A percentile compares a stretch with the other conserved stretches of the same genome.
These are phyloP conservation scores for Dasysyrphus albostriatus DNA, from an alignment of 2,888 invertebrate species.

Conservation along the genomic window DNA sequence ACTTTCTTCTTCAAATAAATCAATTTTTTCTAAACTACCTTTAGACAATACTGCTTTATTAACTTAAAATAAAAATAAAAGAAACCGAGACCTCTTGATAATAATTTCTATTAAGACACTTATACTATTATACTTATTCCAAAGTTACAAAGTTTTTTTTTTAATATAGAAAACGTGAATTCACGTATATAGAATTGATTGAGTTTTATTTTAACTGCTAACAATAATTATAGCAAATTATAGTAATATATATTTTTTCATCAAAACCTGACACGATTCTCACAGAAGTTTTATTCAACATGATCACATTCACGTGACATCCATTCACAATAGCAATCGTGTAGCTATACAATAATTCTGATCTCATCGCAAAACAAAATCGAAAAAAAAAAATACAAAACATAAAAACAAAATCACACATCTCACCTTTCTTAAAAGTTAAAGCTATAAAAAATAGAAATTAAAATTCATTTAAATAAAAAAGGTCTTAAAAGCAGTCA, in stretches of 20 bases:
- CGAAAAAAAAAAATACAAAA: not conserved
- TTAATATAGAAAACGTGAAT: not conserved
- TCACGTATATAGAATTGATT: not conserved
- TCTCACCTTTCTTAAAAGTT: constrained; percentile 13
- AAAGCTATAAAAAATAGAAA: constrained; percentile 48
- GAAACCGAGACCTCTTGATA: too few relatives aligned
- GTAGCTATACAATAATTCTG: constrained; percentile 68
- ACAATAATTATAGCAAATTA: constrained; percentile 22
- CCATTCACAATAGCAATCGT: constrained; percentile 67
- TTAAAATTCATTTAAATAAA: constrained; percentile 8
- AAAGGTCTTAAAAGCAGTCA: not conserved
- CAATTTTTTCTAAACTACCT: too few relatives aligned
- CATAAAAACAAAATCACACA: constrained; percentile 9
- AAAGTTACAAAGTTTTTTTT: not conserved
- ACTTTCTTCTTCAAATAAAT: too few relatives aligned
- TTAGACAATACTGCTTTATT: too few relatives aligned
- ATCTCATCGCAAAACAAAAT: constrained; percentile 58
- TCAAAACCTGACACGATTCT: constrained; percentile 51
- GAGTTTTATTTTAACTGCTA: not conserved
- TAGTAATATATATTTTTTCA: constrained; percentile 11
- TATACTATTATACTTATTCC: too few relatives aligned
- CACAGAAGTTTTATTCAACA: constrained; percentile 53
- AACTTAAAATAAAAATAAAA: too few relatives aligned
- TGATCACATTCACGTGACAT: constrained; percentile 68
- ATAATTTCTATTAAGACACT: too few relatives aligned